Percentiles rank a stretch among this genome's conserved stretches.
These are phyloP conservation scores for Glaucomys volans DNA, from an alignment of 2,113 vertebrate species.

Conservation along the genomic window DNA sequence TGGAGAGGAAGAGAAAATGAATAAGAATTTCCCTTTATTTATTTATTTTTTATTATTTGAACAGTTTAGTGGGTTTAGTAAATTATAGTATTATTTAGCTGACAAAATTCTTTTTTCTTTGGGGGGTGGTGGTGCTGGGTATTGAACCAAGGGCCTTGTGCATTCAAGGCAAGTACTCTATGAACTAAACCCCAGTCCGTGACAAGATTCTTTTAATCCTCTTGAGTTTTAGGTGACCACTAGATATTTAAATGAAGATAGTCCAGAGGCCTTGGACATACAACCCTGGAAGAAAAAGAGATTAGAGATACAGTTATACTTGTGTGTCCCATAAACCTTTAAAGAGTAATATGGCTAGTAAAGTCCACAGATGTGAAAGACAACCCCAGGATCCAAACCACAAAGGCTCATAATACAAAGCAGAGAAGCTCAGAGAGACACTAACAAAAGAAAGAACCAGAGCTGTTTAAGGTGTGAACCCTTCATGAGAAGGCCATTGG, in stretches of 20 bases:
- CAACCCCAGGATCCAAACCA: neutral
- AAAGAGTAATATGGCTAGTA: neutral
- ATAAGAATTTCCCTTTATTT: too few species aligned
- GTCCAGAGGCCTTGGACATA: neutral
- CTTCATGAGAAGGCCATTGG: neutral
- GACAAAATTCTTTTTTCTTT: neutral
- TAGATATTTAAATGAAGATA: neutral
- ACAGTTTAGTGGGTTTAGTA: neutral
- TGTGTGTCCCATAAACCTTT: neutral
- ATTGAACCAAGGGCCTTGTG: too few species aligned
- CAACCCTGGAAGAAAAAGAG: neutral
- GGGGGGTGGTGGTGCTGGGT: too few species aligned
- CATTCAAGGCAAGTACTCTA: too few species aligned
- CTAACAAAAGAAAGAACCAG: neutral
- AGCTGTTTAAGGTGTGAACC: neutral
- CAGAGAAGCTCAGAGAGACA: neutral
- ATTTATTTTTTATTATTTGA: neutral
- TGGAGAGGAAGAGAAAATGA: accelerated
- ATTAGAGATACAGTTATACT: neutral
- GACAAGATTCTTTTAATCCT: neutral
- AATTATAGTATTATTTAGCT: neutral
- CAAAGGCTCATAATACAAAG: neutral
- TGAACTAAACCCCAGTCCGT: too few species aligned
- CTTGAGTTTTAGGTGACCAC: neutral
- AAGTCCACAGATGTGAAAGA: neutral